phyloP scores from a whole-genome alignment of 2,113 vertebrate species.

The Ciconia maguari region DNA sequence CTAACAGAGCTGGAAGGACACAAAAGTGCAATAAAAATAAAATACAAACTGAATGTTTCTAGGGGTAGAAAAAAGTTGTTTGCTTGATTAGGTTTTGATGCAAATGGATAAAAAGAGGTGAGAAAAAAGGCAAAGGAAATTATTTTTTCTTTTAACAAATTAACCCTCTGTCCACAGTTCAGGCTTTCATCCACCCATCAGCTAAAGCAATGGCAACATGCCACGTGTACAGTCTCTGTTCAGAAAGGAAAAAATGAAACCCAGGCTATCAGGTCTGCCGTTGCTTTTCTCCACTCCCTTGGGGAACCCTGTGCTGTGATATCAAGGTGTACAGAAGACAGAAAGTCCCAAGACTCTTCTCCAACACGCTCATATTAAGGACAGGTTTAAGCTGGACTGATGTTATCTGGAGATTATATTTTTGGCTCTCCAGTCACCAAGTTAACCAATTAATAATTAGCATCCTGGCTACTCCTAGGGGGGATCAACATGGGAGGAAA shows the following conservation, averaged over 20 bases:
- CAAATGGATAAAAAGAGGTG: background rate
- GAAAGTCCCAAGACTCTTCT: background rate
- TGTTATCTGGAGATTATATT: background rate
- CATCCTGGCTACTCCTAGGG: background rate
- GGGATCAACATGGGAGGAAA: background rate
- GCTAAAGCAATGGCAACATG: background rate
- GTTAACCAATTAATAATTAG: background rate
- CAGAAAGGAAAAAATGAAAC: background rate
- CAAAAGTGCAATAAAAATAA: background rate
- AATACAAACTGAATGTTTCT: background rate
- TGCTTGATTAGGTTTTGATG: background rate
- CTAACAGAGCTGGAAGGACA: background rate
- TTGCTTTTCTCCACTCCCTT: background rate
- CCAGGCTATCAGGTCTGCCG: background rate
- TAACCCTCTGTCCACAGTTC: background rate
- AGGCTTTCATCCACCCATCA: background rate
- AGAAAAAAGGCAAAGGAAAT: background rate
- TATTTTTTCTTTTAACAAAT: background rate
- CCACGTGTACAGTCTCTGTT: background rate
- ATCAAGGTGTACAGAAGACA: background rate
- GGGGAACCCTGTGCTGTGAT: background rate
- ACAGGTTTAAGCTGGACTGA: background rate
- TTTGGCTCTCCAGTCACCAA: background rate
- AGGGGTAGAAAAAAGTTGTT: background rate
- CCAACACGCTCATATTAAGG: accelerated